Conservation (phyloP, 2,797 vertebrate genomes). For the Dromococcyx pavoninus region DNA sequence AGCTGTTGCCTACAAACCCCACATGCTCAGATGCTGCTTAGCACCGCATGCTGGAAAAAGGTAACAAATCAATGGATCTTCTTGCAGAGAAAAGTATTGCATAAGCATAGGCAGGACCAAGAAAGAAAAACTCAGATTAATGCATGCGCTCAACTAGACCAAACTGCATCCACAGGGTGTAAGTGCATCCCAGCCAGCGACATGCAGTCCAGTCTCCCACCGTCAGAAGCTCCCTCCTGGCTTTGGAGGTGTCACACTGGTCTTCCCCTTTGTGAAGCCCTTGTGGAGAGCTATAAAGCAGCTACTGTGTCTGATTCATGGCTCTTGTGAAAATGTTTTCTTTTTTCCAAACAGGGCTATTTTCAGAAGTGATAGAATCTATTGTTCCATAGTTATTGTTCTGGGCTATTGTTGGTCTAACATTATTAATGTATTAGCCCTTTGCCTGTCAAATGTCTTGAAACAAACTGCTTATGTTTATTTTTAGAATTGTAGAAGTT, state of each 20-base stretch:
- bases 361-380: constrained; percentile 51
- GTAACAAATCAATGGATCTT: neutral
- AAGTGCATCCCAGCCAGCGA: neutral
- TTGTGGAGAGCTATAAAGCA: neutral
- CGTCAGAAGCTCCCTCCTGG: neutral
- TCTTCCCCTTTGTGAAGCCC: neutral
- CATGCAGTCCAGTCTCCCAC: neutral
- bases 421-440: constrained; percentile 35
- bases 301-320: neutral
- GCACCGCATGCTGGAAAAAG: neutral
- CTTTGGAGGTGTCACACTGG: neutral
- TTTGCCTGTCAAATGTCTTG: constrained; percentile 45
- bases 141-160: neutral
- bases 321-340: neutral
- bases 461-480: constrained; percentile 37
- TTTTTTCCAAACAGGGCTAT: constrained; percentile 26
- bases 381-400: constrained; percentile 51
- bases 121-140: neutral
- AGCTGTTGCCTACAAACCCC: neutral
- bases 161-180: neutral
- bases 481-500: constrained; percentile 62
- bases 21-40: neutral
- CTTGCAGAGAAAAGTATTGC: neutral
- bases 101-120: neutral
- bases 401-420: constrained; percentile 24